These are phyloP conservation scores for Notarius lentiginosus DNA, from an alignment of 2,113 vertebrate species.

Conservation along the genomic window DNA sequence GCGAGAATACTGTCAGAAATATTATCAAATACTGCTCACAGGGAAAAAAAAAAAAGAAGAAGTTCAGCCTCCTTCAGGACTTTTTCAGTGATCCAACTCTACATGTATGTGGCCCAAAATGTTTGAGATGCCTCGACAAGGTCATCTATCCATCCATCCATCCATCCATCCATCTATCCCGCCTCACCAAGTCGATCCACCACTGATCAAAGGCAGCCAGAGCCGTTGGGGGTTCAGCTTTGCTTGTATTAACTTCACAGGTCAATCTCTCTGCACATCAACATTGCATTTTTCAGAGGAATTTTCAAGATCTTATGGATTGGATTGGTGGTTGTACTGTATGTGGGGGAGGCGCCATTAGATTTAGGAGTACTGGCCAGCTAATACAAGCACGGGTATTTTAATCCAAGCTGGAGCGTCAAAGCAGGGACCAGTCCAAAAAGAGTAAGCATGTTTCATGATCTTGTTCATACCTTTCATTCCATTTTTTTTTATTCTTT, in stretches of 20 bases:
- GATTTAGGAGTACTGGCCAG: neutral
- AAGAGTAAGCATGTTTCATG: neutral
- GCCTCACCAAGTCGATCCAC: constrained; percentile 33
- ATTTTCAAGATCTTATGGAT: constrained; percentile 34
- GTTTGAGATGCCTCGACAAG: constrained; percentile 46
- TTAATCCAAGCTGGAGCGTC: neutral
- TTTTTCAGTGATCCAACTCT: neutral
- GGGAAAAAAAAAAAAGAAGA: too few species aligned
- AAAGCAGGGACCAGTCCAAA: neutral
- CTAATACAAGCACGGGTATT: constrained; percentile 21
- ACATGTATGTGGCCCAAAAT: constrained; percentile 28
- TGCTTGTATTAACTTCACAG: constrained; percentile 48
- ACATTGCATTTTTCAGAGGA: constrained; percentile 33
- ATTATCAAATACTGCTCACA: neutral
- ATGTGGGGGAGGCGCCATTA: neutral
- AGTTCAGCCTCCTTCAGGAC: neutral
- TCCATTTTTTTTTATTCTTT: neutral
- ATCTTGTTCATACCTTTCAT: neutral
- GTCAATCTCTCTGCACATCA: constrained; percentile 52
- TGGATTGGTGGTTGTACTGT: constrained; percentile 2
- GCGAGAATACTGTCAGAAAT: neutral
- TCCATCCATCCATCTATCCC: constrained; percentile 28
- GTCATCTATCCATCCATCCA: constrained; percentile 37
- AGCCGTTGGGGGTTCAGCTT: constrained; percentile 10
- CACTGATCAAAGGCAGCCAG: constrained; percentile 53